phyloP scores from a whole-genome alignment of 2,888 invertebrate species.

The Xanthia icteritia region DNA sequence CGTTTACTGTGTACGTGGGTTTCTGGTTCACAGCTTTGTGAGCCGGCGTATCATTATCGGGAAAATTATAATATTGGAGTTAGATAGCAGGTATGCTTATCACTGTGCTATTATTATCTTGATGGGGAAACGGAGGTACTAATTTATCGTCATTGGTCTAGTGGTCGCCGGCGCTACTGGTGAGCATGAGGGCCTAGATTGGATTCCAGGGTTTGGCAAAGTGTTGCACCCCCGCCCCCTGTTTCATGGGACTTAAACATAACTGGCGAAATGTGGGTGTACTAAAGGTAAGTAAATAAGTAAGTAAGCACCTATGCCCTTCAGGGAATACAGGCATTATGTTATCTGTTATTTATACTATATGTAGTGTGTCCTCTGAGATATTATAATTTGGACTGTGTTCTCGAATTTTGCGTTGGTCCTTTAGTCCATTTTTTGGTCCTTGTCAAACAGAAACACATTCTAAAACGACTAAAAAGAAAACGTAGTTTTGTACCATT shows the following conservation, averaged over 20 bases:
- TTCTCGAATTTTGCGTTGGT: not conserved
- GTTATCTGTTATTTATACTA: not conserved
- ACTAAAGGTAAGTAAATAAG: no score
- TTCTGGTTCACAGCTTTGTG: constrained; percentile 15
- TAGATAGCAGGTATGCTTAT: not conserved
- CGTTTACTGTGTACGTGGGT: constrained; percentile 27
- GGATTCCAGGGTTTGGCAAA: not conserved
- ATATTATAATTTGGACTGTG: not conserved
- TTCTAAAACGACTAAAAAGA: not conserved
- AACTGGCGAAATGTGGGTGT: not conserved
- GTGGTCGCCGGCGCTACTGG: not conserved
- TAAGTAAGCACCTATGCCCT: not conserved
- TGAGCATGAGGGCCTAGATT: not conserved
- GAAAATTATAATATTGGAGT: constrained; percentile 24
- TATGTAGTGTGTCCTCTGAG: not conserved
- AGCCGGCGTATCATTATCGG: constrained; percentile 12
- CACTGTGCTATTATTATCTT: no score
- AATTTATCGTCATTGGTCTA: not conserved
- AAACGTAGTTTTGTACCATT: not conserved
- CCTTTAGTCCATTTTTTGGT: not conserved
- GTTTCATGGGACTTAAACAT: not conserved
- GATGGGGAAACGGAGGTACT: not conserved
- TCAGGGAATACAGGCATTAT: not conserved
- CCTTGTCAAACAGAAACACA: not conserved
- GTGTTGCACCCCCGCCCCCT: no score